Base-by-base conservation (phyloP, 1,140 invertebrate genomes). In the Drosophila asahinai region DNA sequence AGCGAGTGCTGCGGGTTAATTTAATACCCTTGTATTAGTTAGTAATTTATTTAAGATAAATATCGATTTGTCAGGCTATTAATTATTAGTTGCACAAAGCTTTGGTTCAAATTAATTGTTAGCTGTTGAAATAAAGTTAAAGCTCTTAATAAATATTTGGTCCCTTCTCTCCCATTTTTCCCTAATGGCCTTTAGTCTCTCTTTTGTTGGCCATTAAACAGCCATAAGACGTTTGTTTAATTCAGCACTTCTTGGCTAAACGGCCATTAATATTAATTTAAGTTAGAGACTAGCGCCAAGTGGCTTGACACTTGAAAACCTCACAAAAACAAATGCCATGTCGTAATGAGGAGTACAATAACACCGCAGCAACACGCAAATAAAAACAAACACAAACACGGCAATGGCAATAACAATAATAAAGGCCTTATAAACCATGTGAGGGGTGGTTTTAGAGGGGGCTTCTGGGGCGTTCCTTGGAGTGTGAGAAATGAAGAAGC, bases 241-340 rank as follows among this genome's bases (percentile, higher is more conserved):
- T 86, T 75, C 64, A 72, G 74, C 59, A 81, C 71, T 63, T 78
- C 60, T 58, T 67, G 72, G 80, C 73, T 78, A 81, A 89, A 73
- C 38, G 66, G n/a, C 60, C 71, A 90, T 90, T 79, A 90, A 89
- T 89, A 90, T 82, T 86, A 49, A 86, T 90, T 86, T 73, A 70
- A 72, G 48, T 36, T 52, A 40, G 45, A 15, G 54, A 30, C 38
- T 51, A 49, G 57, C 38, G 51, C 55, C 77, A 61, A 80, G 55
- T 73, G 83, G 15, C 42, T 51, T 74, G 81, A 89, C 86, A 89
- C 81, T 89, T 90, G 75, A 89, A 87, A 90, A 47, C 75, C 57
- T 42, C 57, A 61, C 81, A 81, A 71, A 67, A 89, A 86, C 77
- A 83, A 58, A 62, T 58, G 38, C 47, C 45, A 52, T 58, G 63